phyloP scores from a whole-genome alignment of 2,888 invertebrate genomes.

The Reticulitermes lucifugus region DNA sequence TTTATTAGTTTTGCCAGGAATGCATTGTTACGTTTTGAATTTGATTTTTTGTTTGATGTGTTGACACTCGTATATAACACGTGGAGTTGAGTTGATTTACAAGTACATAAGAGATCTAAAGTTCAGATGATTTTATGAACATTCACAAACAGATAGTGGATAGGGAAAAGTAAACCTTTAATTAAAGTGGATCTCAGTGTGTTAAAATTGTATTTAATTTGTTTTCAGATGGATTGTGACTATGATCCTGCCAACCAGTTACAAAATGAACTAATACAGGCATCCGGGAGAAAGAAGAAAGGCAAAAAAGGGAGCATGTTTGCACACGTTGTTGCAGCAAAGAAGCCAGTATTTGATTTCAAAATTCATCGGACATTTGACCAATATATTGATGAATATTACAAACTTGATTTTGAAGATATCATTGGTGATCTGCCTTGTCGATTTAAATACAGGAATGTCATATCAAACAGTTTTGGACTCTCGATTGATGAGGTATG shows the following conservation, averaged over 20 bases:
- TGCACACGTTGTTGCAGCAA: constrained; percentile 75
- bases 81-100: too few species aligned
- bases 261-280: constrained; percentile 70
- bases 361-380: constrained; percentile 80
- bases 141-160: too few species aligned
- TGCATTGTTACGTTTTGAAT: too few species aligned
- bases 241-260: constrained; percentile 73
- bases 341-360: constrained; percentile 90
- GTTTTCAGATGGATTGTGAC: constrained; percentile 87
- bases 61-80: too few species aligned
- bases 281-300: constrained; percentile 56
- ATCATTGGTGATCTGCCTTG: constrained; percentile 92
- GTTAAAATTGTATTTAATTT: constrained; percentile 32
- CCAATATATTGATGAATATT: constrained; percentile 94
- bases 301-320: constrained; percentile 77
- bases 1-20: too few species aligned
- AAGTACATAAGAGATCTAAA: too few species aligned
- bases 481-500: constrained; percentile 88
- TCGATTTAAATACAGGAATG: constrained; percentile 92
- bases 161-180: too few species aligned
- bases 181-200: too few species aligned
- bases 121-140: too few species aligned
- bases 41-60: too few species aligned
- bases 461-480: constrained; percentile 91
- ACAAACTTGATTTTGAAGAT: constrained; percentile 95